A percentile compares a stretch with the other conserved stretches of the same genome.
Conservation (phyloP, 2,888 invertebrate genomes). For the Andrena camellia region DNA sequence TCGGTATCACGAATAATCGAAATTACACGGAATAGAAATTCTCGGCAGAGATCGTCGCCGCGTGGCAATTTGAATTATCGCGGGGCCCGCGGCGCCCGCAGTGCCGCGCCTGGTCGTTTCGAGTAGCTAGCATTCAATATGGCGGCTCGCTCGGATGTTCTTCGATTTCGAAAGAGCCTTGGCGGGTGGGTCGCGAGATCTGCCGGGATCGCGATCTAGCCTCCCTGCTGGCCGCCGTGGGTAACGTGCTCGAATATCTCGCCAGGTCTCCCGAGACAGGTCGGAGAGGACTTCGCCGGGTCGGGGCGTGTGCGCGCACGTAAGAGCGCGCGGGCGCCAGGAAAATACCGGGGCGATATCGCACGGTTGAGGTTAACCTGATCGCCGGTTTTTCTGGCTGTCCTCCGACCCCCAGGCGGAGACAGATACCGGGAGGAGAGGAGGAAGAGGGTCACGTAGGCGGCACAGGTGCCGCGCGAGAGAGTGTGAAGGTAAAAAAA, state of each 20-base stretch:
- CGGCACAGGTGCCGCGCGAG: slow-evolving; percentile 8
- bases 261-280: slow-evolving; percentile 64
- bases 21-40: too few species aligned
- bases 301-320: slow-evolving; percentile 26
- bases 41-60: too few species aligned
- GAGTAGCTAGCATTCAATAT: slow-evolving; percentile 41
- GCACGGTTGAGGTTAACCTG: slow-evolving; percentile 51
- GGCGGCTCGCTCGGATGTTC: slow-evolving; percentile 62
- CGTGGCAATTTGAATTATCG: not conserved
- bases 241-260: slow-evolving; percentile 68
- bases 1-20: too few species aligned
- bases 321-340: slow-evolving; percentile 31
- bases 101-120: slow-evolving; percentile 31
- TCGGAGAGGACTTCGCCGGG: slow-evolving; percentile 44
- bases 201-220: slow-evolving; percentile 35
- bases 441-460: slow-evolving; percentile 14
- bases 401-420: slow-evolving; percentile 34
- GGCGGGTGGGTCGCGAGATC: slow-evolving; percentile 32
- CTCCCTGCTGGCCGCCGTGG: slow-evolving; percentile 41
- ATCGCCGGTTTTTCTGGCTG: slow-evolving; percentile 22
- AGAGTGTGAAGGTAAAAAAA: slow-evolving; percentile 32
- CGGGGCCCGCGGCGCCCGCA: slow-evolving; percentile 14
- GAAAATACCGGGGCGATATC: slow-evolving; percentile 35
- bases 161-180: slow-evolving; percentile 50
- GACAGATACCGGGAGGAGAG: slow-evolving; percentile 21